phyloP scores from a whole-genome alignment of 2,113 vertebrate species.

The Falcunculus frontatus region DNA sequence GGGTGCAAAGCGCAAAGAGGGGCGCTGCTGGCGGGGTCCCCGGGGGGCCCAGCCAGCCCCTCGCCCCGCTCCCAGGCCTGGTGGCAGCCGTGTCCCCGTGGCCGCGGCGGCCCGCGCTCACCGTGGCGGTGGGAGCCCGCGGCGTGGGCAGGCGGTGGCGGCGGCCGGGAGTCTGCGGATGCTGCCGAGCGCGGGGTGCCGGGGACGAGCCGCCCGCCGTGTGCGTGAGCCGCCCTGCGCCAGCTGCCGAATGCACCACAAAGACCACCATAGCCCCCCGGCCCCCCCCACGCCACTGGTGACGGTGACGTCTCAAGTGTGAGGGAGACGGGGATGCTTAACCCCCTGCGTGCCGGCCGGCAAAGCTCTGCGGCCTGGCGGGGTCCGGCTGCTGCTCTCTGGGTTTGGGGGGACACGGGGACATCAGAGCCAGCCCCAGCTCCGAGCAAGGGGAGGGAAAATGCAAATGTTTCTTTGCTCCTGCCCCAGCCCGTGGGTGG shows the following conservation, averaged over 20 bases:
- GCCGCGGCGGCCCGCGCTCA: slow-evolving; percentile 3
- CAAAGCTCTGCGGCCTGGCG: not conserved
- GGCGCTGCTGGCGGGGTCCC: not conserved
- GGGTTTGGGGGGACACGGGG: not conserved
- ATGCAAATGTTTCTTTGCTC: not conserved
- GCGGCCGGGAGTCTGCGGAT: not conserved
- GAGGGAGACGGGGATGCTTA: slow-evolving; percentile 57
- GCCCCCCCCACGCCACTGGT: slow-evolving; percentile 46
- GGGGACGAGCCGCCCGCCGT: not conserved
- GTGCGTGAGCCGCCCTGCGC: slow-evolving; percentile 21
- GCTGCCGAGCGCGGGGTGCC: not conserved
- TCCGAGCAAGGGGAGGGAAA: not conserved
- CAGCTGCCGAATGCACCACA: slow-evolving; percentile 58
- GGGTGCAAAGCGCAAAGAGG: not conserved
- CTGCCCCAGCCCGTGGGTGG: not conserved
- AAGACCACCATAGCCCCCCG: slow-evolving; percentile 61
- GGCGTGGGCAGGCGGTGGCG: not conserved
- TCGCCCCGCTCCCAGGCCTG: not conserved
- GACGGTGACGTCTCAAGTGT: slow-evolving; percentile 63
- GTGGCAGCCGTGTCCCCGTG: not conserved
- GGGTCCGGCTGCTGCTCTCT: not conserved
- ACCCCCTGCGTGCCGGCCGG: slow-evolving; percentile 31
- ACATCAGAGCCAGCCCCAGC: not conserved
- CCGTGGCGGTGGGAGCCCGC: not conserved
- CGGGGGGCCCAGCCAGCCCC: not conserved